Evolutionary conservation across 1,140 invertebrate species (phyloP).

Genomic region (Drosophila neocordata): DNA sequence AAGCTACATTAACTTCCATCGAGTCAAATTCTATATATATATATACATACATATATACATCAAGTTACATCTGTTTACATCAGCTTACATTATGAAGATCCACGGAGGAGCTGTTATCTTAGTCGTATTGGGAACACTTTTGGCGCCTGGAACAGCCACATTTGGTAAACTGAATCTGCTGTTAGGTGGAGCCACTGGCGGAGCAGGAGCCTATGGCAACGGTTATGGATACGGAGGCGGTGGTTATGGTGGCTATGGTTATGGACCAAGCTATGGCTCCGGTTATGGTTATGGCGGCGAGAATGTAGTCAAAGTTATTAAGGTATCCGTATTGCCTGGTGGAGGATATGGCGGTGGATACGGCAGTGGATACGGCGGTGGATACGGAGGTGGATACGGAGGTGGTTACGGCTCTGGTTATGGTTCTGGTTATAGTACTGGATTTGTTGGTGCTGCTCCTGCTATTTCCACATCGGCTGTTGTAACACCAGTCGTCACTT

Average conservation of each 20-base stretch:
- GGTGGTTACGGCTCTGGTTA: slow-evolving; percentile 34
- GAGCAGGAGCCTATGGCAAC: slow-evolving; percentile 32
- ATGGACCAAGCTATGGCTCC: slow-evolving; percentile 38
- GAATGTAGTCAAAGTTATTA: slow-evolving; percentile 72
- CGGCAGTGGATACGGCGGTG: slow-evolving; percentile 29
- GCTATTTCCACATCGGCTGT: slow-evolving; percentile 68
- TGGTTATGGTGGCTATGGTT: slow-evolving; percentile 27
- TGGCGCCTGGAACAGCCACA: slow-evolving; percentile 50
- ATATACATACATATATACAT: neutral
- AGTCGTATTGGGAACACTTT: slow-evolving; percentile 18
- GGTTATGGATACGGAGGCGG: slow-evolving; percentile 35
- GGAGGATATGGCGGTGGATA: slow-evolving; percentile 35
- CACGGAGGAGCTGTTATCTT: slow-evolving; percentile 26
- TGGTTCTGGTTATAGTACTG: slow-evolving; percentile 38
- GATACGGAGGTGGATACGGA: slow-evolving; percentile 33
- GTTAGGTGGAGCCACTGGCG: slow-evolving; percentile 41
- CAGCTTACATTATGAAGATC: slow-evolving; percentile 47
- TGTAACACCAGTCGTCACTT: slow-evolving; percentile 67
- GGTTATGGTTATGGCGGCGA: slow-evolving; percentile 61
- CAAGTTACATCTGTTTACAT: neutral
- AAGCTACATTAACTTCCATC: neutral
- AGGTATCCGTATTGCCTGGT: slow-evolving; percentile 61
- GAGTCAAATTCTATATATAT: neutral
- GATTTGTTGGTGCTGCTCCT: slow-evolving; percentile 63
- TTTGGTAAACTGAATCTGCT: slow-evolving; percentile 69